Evolutionary conservation across 2,113 vertebrate species (phyloP).

Genomic region (Australoheros scitulus): DNA sequence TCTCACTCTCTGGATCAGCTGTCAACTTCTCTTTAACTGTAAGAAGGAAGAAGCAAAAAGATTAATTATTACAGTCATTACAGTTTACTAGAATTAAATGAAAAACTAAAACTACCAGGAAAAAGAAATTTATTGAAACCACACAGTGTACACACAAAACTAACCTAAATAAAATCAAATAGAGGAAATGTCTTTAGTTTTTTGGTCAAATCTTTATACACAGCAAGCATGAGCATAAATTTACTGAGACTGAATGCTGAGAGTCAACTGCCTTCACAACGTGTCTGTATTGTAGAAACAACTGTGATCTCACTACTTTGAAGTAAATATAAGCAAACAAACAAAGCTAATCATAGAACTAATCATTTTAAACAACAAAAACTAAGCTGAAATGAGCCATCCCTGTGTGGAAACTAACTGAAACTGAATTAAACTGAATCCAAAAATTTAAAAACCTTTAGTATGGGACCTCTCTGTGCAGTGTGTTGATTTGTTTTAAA

Average conservation of each 20-base stretch:
- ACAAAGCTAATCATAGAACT: background rate
- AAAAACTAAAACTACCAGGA: background rate
- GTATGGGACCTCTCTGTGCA: too few relatives aligned
- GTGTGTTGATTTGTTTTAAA: too few relatives aligned
- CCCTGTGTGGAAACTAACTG: too few relatives aligned
- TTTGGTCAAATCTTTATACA: too few relatives aligned
- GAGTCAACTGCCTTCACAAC: background rate
- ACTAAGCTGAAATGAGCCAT: background rate
- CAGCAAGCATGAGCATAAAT: background rate
- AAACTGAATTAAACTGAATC: background rate
- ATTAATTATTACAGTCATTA: constrained; percentile 9
- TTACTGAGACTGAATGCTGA: background rate
- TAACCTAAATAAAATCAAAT: background rate
- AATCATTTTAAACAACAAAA: background rate
- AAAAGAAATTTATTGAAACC: background rate
- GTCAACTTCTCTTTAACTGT: constrained; percentile 98
- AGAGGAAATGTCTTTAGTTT: too few relatives aligned
- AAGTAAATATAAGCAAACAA: background rate
- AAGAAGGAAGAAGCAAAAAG: constrained; percentile 5
- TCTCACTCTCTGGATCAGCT: constrained; percentile 98
- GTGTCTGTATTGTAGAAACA: background rate
- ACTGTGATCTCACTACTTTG: background rate
- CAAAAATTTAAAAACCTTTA: background rate
- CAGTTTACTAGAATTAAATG: background rate
- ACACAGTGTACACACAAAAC: background rate